phyloP scores from a whole-genome alignment of 2,888 invertebrate species.

The Cyclophora albipunctata region DNA sequence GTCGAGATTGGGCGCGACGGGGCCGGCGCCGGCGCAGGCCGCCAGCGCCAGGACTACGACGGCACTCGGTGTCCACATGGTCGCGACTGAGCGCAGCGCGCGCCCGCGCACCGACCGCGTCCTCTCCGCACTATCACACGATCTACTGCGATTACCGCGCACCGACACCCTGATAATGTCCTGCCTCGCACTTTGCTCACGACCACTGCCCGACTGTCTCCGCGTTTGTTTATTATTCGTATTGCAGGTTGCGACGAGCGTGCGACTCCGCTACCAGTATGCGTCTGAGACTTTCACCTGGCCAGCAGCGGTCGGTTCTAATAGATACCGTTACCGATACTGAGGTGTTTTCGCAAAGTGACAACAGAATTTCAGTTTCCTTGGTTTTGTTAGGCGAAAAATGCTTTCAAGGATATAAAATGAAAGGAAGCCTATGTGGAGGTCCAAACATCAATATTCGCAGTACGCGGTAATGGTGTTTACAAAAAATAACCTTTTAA shows the following conservation, averaged over 20 bases:
- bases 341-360: constrained; percentile 45
- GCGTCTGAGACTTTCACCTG: constrained; percentile 70
- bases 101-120: constrained; percentile 33
- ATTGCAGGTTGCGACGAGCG: constrained; percentile 38
- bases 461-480: too few species aligned
- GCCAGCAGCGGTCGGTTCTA: constrained; percentile 55
- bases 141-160: constrained; percentile 39
- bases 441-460: too few species aligned
- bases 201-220: constrained; percentile 23
- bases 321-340: constrained; percentile 59
- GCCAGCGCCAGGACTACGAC: constrained; percentile 46
- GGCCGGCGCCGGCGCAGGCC: constrained; percentile 27
- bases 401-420: constrained; percentile 13
- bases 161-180: constrained; percentile 36
- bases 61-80: constrained; percentile 51
- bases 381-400: constrained; percentile 14
- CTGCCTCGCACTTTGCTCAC: constrained; percentile 37
- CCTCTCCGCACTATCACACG: constrained; percentile 53
- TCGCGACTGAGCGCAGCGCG: constrained; percentile 41
- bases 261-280: constrained; percentile 45
- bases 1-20: constrained; percentile 17
- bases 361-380: constrained; percentile 28
- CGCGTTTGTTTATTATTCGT: constrained; percentile 56
- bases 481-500: too few species aligned
- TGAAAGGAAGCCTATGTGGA: constrained; percentile 5